A percentile compares a stretch with the other conserved stretches of the same genome.
These are phyloP conservation scores for Alectura lathami DNA, from an alignment of 2,113 vertebrate species.

Conservation along the genomic window DNA sequence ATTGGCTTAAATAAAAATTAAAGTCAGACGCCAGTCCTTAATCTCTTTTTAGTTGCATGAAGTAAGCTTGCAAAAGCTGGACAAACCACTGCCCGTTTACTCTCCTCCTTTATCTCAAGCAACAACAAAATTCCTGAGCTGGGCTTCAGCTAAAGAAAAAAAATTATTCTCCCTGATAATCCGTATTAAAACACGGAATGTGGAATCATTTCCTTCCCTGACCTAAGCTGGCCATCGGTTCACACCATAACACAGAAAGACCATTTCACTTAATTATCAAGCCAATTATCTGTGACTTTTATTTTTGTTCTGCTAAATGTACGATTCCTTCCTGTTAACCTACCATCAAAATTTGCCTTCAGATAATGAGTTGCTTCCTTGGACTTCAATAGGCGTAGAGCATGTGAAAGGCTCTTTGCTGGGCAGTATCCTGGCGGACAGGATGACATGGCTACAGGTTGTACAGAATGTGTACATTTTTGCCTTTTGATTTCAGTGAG, in stretches of 20 bases:
- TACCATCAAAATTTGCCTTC: background rate
- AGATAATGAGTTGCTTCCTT: background rate
- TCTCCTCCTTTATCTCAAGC: background rate
- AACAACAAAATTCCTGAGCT: background rate
- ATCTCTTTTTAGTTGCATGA: background rate
- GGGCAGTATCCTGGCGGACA: background rate
- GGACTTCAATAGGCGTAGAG: background rate
- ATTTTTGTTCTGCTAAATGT: background rate
- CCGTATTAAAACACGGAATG: background rate
- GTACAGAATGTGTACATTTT: background rate
- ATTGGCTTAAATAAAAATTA: background rate
- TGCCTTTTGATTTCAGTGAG: background rate
- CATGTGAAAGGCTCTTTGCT: background rate
- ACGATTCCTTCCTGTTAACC: background rate
- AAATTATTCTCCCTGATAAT: background rate
- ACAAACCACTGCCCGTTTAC: fast-evolving
- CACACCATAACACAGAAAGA: background rate
- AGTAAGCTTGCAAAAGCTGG: background rate
- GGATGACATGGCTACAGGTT: background rate
- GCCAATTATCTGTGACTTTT: background rate
- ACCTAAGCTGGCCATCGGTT: background rate
- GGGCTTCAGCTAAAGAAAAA: background rate
- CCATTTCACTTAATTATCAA: background rate
- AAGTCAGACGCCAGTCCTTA: background rate
- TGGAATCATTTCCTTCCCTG: background rate